Evolutionary conservation across 2,888 invertebrate genomes (phyloP).

Genomic region (Geotrupes spiniger): DNA sequence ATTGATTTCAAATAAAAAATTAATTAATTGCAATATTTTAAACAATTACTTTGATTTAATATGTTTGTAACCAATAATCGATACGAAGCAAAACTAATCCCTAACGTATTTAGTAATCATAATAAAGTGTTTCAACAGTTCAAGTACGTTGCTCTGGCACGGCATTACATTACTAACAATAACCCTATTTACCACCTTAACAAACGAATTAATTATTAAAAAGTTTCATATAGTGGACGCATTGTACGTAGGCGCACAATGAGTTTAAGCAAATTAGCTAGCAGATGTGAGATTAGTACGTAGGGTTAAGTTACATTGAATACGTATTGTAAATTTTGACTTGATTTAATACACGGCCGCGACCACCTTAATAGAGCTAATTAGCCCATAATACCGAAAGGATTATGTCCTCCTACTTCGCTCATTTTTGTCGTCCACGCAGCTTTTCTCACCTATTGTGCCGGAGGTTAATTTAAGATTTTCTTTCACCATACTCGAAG

Average conservation of each 20-base stretch:
- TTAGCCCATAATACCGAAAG: conserved; percentile 19
- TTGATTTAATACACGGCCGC: conserved; percentile 14
- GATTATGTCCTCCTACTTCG: conserved; percentile 9
- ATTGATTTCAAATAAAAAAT: too few relatives aligned
- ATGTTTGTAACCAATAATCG: too few relatives aligned
- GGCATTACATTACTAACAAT: background rate
- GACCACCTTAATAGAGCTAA: conserved; percentile 17
- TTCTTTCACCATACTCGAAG: too few relatives aligned
- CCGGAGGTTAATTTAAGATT: too few relatives aligned
- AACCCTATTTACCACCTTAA: background rate
- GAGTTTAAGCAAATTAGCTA: conserved; percentile 21
- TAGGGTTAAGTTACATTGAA: conserved; percentile 17
- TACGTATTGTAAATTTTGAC: conserved; percentile 9
- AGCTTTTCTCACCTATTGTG: too few relatives aligned
- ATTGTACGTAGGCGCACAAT: conserved; percentile 10
- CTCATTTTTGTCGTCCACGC: background rate
- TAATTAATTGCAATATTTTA: too few relatives aligned
- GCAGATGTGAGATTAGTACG: conserved; percentile 20
- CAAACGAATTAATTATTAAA: conserved; percentile 13
- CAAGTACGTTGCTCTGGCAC: background rate
- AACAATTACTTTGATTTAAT: too few relatives aligned
- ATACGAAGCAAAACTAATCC: too few relatives aligned
- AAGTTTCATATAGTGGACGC: background rate
- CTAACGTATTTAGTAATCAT: background rate
- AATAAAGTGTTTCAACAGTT: background rate